Conservation (phyloP, 2,113 vertebrate genomes). For the Xyliphius kryptos region DNA sequence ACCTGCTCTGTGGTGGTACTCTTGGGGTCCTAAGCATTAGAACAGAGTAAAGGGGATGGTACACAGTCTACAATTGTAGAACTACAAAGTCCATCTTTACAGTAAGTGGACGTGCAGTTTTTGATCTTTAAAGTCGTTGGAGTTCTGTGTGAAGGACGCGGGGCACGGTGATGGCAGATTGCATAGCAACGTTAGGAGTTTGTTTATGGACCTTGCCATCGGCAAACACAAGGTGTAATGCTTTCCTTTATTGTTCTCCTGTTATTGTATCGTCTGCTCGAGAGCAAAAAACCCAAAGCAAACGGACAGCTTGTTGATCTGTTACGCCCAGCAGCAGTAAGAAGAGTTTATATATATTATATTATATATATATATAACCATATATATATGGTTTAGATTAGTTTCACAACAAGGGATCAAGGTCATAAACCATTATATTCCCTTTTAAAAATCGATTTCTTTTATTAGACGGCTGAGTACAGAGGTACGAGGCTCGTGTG, state of each 20-base stretch:
- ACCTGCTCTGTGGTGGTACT: no score
- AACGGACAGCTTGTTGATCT: not conserved
- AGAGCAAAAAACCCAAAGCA: slow-evolving; percentile 8
- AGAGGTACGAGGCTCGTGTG: no score
- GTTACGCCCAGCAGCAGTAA: not conserved
- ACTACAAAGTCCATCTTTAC: not conserved
- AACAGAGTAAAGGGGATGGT: no score
- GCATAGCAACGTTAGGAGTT: not conserved
- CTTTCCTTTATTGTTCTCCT: not conserved
- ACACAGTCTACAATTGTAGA: not conserved
- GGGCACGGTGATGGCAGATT: not conserved
- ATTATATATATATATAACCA: no score
- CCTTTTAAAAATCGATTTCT: no score
- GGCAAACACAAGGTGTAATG: slow-evolving; percentile 8
- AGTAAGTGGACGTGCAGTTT: not conserved
- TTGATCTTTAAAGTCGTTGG: not conserved
- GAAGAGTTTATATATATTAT: no score
- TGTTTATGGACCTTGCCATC: not conserved
- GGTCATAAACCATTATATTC: no score
- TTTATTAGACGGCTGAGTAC: no score
- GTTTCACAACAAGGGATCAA: no score
- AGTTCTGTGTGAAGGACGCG: no score
- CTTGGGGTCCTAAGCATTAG: no score
- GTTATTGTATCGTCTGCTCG: not conserved
- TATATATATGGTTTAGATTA: no score